These are phyloP conservation scores for Tragelaphus imberbis DNA, from an alignment of 2,113 vertebrate genomes.

Conservation along the genomic window DNA sequence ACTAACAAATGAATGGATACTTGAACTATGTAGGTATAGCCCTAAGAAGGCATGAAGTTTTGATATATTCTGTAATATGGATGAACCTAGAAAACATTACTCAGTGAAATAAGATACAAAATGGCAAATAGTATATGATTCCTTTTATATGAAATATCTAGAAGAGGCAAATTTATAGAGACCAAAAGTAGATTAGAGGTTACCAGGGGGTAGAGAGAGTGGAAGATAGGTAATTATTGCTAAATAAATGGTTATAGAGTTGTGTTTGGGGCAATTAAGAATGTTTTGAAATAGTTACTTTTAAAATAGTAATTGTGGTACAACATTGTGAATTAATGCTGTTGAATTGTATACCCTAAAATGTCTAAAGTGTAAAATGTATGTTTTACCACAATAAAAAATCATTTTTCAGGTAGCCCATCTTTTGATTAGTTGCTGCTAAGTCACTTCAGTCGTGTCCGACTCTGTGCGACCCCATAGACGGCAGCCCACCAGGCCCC, in stretches of 20 bases:
- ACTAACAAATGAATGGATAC: background rate
- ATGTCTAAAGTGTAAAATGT: background rate
- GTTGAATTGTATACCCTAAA: background rate
- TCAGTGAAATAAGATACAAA: background rate
- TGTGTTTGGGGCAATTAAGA: background rate
- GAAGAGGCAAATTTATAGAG: background rate
- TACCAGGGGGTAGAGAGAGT: background rate
- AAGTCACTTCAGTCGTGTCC: no score
- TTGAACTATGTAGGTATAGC: background rate
- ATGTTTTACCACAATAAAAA: background rate
- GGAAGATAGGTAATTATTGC: background rate
- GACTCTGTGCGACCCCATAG: no score
- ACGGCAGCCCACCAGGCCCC: no score
- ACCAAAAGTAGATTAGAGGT: background rate
- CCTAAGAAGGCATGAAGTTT: background rate
- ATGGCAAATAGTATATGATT: background rate
- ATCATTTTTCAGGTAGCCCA: background rate
- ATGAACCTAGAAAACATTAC: background rate
- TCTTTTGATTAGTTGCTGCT: background rate
- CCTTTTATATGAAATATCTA: background rate
- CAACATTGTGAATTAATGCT: background rate
- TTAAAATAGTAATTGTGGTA: background rate
- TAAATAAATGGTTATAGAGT: background rate
- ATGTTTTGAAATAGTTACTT: background rate
- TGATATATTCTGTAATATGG: background rate